These are phyloP conservation scores for Benitochromis conjunctus DNA, from an alignment of 2,113 vertebrate genomes.

Conservation along the genomic window DNA sequence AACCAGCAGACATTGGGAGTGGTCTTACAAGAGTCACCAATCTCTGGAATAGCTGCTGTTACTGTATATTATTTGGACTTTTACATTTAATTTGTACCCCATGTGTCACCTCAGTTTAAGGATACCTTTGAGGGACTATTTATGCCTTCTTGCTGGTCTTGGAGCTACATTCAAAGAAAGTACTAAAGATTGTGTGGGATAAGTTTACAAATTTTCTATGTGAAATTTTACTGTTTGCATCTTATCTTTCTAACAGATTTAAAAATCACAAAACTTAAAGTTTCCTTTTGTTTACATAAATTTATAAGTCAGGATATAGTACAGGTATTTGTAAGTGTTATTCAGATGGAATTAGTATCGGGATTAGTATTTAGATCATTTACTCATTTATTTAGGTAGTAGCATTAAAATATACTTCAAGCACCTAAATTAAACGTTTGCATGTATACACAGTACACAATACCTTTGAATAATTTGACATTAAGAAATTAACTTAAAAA, in stretches of 20 bases:
- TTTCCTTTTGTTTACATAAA: not conserved
- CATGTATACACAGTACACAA: not conserved
- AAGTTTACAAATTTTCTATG: not conserved
- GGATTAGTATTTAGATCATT: not conserved
- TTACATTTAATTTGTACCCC: too few relatives aligned
- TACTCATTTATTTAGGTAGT: not conserved
- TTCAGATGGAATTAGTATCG: not conserved
- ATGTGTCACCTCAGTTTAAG: not conserved
- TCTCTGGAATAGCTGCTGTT: too few relatives aligned
- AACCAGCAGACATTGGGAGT: too few relatives aligned
- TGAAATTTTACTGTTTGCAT: too few relatives aligned
- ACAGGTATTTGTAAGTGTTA: not conserved
- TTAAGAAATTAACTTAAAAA: not conserved
- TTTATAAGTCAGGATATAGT: not conserved
- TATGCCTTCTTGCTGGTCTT: not conserved
- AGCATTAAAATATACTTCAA: not conserved
- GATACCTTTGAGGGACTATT: not conserved
- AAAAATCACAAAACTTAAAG: not conserved
- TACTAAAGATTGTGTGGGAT: not conserved
- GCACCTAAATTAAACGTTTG: not conserved
- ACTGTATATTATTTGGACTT: too few relatives aligned
- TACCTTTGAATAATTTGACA: not conserved
- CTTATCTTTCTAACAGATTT: not conserved
- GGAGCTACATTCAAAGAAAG: not conserved
- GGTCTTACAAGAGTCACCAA: too few relatives aligned